Evolutionary conservation across 1,140 invertebrate species (phyloP).

Genomic region (Papilio polytes): DNA sequence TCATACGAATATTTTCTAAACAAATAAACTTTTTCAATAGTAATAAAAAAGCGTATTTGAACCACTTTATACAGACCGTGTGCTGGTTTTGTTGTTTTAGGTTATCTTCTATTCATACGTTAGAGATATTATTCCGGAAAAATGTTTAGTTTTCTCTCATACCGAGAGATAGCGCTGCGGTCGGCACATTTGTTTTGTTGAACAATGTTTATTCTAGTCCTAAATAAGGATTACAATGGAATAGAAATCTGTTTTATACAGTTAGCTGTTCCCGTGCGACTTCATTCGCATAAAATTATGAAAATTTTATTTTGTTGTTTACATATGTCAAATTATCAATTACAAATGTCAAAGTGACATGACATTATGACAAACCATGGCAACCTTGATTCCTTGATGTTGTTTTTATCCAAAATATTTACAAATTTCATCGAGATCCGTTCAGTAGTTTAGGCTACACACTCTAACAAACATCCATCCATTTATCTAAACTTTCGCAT

Average conservation of each 20-base stretch:
- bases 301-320: no score
- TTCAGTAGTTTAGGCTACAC: no score
- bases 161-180: background rate
- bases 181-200: background rate
- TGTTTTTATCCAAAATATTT: no score
- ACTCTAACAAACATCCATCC: no score
- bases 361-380: no score
- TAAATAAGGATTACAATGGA: background rate
- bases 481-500: no score
- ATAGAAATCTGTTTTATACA: background rate
- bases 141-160: slow-evolving; percentile 9
- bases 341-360: no score
- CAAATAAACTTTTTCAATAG: slow-evolving; percentile 23
- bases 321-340: no score
- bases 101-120: slow-evolving; percentile 23
- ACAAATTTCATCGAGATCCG: no score
- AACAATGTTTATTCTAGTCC: background rate
- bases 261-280: no score
- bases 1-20: slow-evolving; percentile 7
- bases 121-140: slow-evolving; percentile 1
- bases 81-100: background rate
- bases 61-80: background rate
- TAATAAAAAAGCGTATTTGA: slow-evolving; percentile 1
- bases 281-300: no score
- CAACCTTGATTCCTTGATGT: no score